Evolutionary conservation across 2,888 invertebrate species (phyloP).

Genomic region (Priocnemis perturbator): DNA sequence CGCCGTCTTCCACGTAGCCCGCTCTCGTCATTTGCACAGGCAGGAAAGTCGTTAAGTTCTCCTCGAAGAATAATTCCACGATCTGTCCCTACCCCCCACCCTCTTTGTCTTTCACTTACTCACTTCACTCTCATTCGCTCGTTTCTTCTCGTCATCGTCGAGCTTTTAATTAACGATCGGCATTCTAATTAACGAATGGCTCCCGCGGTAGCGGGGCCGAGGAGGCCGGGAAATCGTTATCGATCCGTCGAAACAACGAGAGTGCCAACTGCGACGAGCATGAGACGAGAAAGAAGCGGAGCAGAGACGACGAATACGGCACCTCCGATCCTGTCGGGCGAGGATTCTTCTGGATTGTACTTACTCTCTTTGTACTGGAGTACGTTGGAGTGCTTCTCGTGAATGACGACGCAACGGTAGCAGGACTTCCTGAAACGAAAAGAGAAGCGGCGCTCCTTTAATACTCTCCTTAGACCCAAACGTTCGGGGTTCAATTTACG

Average conservation of each 20-base stretch:
- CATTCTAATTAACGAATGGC: slow-evolving; percentile 65
- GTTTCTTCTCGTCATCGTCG: slow-evolving; percentile 44
- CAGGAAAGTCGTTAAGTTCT: slow-evolving; percentile 57
- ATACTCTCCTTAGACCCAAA: slow-evolving; percentile 7
- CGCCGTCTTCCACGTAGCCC: slow-evolving; percentile 14
- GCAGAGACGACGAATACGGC: background rate
- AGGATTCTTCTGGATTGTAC: slow-evolving; percentile 74
- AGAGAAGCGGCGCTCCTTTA: slow-evolving; percentile 32
- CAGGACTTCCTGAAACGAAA: slow-evolving; percentile 88
- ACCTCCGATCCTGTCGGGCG: slow-evolving; percentile 24
- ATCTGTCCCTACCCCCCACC: slow-evolving; percentile 9
- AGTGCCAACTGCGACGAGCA: background rate
- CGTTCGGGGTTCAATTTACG: background rate
- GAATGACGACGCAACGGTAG: slow-evolving; percentile 96
- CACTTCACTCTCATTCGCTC: slow-evolving; percentile 9
- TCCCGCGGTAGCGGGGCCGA: slow-evolving; percentile 28
- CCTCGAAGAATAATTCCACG: slow-evolving; percentile 54
- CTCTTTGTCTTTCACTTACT: slow-evolving; percentile 22
- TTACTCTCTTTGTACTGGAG: slow-evolving; percentile 98
- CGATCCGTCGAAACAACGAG: slow-evolving; percentile 48
- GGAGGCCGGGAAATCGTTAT: slow-evolving; percentile 55
- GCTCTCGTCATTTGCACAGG: slow-evolving; percentile 27
- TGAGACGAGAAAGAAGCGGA: background rate
- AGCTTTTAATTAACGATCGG: slow-evolving; percentile 70
- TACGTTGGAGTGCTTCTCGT: slow-evolving; percentile 95